Evolutionary conservation across 2,888 invertebrate species (phyloP).

Genomic region (Acutogordius australiensis): DNA sequence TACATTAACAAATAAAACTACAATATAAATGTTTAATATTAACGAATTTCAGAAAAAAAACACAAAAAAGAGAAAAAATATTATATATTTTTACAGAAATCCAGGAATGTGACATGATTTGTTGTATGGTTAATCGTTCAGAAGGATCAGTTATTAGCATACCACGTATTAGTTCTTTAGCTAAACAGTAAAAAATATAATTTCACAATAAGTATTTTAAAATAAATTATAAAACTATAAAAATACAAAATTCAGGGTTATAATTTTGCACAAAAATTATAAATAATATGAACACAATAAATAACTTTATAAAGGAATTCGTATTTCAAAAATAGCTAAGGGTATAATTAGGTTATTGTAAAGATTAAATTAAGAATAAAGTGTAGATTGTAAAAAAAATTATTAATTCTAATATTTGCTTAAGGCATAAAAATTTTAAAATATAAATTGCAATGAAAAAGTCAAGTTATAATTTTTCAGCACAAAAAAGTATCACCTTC

Average conservation of each 20-base stretch:
- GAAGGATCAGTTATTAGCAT: conserved; percentile 78
- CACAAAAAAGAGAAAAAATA: too few relatives aligned
- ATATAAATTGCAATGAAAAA: too few relatives aligned
- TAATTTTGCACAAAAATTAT: background rate
- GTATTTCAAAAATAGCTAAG: too few relatives aligned
- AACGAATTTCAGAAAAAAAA: too few relatives aligned
- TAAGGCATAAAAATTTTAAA: too few relatives aligned
- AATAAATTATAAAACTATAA: conserved; percentile 12
- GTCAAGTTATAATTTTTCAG: too few relatives aligned
- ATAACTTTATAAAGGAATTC: too few relatives aligned
- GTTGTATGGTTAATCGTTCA: conserved; percentile 54
- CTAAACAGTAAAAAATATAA: conserved; percentile 20
- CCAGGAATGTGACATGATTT: conserved; percentile 61
- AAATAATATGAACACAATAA: conserved; percentile 11
- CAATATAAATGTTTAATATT: too few relatives aligned
- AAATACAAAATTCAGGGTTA: background rate
- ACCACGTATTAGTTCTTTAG: conserved; percentile 70
- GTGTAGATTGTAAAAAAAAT: too few relatives aligned
- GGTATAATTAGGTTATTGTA: too few relatives aligned
- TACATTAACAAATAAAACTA: background rate
- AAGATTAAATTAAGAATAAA: too few relatives aligned
- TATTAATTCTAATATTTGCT: too few relatives aligned
- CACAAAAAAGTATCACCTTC: conserved; percentile 35
- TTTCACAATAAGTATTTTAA: background rate
- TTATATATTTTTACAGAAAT: conserved; percentile 51